Conservation (phyloP, 92 coral and sea anemone species). For the Micromussa lordhowensis region DNA sequence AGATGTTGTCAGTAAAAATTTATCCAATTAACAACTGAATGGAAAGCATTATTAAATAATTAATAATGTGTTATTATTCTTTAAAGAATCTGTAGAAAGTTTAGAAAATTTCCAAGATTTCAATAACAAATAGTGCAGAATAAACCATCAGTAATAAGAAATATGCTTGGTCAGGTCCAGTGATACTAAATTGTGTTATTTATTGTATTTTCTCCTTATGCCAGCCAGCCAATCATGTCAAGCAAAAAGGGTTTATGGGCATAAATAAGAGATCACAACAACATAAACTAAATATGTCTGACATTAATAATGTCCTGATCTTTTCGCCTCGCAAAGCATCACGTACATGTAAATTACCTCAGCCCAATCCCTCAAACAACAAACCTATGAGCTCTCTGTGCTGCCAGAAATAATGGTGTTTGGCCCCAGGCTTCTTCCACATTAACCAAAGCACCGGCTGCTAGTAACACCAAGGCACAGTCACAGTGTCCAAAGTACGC, state of each 20-base stretch:
- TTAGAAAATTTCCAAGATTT: not conserved
- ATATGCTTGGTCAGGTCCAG: not conserved
- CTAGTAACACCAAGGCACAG: conserved; percentile 80
- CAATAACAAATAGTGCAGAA: not conserved
- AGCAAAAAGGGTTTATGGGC: not conserved
- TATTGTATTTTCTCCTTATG: not conserved
- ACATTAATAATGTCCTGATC: not conserved
- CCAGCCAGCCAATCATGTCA: not conserved
- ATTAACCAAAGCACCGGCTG: conserved; percentile 89
- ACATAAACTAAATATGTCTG: no score
- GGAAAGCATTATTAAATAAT: not conserved
- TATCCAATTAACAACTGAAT: not conserved
- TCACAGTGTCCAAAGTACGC: conserved; percentile 92
- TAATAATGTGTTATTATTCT: no score
- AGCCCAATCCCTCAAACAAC: not conserved
- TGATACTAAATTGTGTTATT: not conserved
- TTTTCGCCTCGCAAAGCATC: not conserved
- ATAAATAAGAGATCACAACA: no score
- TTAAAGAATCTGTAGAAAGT: no score
- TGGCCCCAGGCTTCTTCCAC: conserved; percentile 99
- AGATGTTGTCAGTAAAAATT: no score
- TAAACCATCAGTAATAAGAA: not conserved
- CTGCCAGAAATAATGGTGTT: conserved; percentile 92
- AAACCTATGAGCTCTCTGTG: conserved; percentile 95
- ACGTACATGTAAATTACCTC: not conserved